Base-by-base conservation (phyloP, 2,113 vertebrate genomes). In the Hypomesus transpacificus region DNA sequence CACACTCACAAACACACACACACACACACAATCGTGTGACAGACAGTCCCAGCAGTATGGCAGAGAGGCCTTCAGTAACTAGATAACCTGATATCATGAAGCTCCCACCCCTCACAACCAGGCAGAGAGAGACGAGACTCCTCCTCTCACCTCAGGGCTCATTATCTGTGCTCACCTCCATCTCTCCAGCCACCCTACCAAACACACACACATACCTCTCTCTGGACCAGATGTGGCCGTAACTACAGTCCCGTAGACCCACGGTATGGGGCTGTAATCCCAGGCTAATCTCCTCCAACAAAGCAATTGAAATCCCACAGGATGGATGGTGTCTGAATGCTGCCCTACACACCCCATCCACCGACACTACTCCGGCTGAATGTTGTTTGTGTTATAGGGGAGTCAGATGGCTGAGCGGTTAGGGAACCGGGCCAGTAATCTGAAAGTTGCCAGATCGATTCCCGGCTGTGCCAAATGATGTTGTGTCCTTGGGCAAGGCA, bases 11-110 rank as follows among this genome's bases (percentile, higher is more conserved):
- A 18, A 24, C 21, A 51, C 66, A 53, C 66, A 14, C 51, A 53
- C 66, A 14, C 51, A 56, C 68, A 65, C 65, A 69, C 60, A 70
- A 50, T n/a, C 71, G 73, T 68, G 18, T 34, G 68, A 58, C 74
- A 66, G 60, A 65, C 34, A 20, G 14, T 20, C 26, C 51, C 50
- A 63, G 60, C 69, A 65, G 22, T 22, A 21, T 66, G 56, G 31
- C 18, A 22, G 24, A 50, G 20, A 69, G n/a, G 54, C 26, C 18
- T 28, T 22, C 58, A 69, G 57, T 34, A 14, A 53, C 51, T 68
- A 18, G 17, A 28, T 54, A 28, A 28, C 52, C 53, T 56, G 67
- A 20, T 68, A 14, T 57, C 4, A 20, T 31, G 20, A 34, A 57
- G 53, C 18, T 31, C 22, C 57, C 52, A 53, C 56, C 14, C 4